Conservation (phyloP, 2,113 vertebrate genomes). For the Callorhinus ursinus region DNA sequence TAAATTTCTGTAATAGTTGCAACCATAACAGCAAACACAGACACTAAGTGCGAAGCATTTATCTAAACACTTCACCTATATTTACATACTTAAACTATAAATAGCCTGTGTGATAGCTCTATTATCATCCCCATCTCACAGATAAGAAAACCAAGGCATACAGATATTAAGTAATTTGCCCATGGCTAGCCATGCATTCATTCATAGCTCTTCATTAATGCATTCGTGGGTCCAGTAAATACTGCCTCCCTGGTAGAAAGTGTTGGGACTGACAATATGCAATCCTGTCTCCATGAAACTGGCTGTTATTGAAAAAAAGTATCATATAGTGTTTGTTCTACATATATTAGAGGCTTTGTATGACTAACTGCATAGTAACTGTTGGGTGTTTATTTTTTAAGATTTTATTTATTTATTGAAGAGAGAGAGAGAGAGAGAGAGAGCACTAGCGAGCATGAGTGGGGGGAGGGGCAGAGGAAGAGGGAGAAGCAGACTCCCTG, state of each 20-base stretch:
- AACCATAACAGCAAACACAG: neutral
- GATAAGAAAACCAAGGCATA: neutral
- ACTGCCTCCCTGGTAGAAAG: neutral
- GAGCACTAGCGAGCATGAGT: too few relatives aligned
- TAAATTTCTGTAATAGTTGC: neutral
- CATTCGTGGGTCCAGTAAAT: neutral
- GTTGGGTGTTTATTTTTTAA: neutral
- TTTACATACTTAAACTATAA: neutral
- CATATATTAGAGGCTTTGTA: neutral
- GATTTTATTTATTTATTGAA: too few relatives aligned
- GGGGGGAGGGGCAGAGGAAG: too few relatives aligned
- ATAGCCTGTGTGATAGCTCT: neutral
- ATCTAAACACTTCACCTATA: neutral
- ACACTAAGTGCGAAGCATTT: neutral
- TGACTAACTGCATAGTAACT: neutral
- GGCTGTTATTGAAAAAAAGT: neutral
- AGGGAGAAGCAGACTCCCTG: too few relatives aligned
- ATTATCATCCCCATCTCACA: neutral
- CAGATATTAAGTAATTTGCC: neutral
- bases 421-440: too few relatives aligned
- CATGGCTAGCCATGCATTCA: neutral
- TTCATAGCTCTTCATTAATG: neutral
- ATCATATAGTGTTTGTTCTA: neutral
- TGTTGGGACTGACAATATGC: neutral
- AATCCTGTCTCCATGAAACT: neutral